These are phyloP conservation scores for Agrenia bidenticulata DNA, from an alignment of 2,888 invertebrate genomes.

Conservation along the genomic window DNA sequence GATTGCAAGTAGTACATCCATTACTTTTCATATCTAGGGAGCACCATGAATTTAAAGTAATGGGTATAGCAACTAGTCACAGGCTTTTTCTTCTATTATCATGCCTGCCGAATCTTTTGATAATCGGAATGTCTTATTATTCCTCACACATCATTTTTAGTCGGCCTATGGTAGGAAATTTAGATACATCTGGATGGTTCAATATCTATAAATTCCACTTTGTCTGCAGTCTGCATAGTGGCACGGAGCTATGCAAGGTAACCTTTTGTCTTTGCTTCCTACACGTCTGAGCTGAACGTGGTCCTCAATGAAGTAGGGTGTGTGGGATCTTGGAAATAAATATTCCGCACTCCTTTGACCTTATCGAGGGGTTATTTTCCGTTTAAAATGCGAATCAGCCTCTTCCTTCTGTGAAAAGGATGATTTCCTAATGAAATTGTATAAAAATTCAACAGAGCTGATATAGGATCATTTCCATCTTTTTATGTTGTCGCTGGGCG, in stretches of 20 bases:
- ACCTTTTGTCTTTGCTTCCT: neutral
- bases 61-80: neutral
- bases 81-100: slow-evolving; percentile 13
- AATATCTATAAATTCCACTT: neutral
- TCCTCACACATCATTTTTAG: slow-evolving; percentile 21
- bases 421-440: neutral
- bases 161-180: neutral
- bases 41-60: too few relatives aligned
- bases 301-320: too few relatives aligned
- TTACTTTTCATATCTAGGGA: too few relatives aligned
- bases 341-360: too few relatives aligned
- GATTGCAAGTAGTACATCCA: too few relatives aligned
- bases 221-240: neutral
- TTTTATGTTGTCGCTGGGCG: neutral
- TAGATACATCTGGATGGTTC: neutral
- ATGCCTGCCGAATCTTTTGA: slow-evolving; percentile 24
- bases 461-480: neutral
- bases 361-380: too few relatives aligned
- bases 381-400: too few relatives aligned
- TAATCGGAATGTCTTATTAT: slow-evolving; percentile 23
- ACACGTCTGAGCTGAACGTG: neutral
- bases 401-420: neutral
- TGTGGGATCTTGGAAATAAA: too few relatives aligned
- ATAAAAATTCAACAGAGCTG: slow-evolving; percentile 7
- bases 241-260: neutral